Base-by-base conservation (phyloP, 2,113 vertebrate genomes). In the Platichthys flesus region DNA sequence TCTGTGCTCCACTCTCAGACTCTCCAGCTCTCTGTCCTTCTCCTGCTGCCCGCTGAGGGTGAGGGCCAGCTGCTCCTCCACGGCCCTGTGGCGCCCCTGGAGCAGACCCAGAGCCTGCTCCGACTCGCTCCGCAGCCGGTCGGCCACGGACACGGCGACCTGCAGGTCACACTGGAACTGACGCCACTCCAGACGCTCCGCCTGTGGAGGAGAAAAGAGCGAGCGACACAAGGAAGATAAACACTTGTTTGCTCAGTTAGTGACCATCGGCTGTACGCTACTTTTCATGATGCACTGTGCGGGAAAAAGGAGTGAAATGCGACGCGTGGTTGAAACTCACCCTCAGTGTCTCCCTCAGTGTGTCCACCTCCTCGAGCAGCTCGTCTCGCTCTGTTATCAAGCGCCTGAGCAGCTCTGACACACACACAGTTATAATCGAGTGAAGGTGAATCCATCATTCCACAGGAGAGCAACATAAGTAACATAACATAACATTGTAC, bases 111-210 rank as follows among this genome's bases (percentile, higher is more conserved):
- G 75, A 23, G 90, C 78, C 65, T 95, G 84, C 73, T 95, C 94
- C 0, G 94, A 86, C 75, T 95, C 94, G 2, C 63, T 20, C 6
- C 93, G 87, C 55, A 95, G 87, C 51, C 94, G 79, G 65, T 95
- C 94, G 0, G 94, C 94, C 78, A 94, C 94, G 0, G 93, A 92
- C 72, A 95, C 94, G 0, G 94, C 94, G 0, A 92, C 92, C 86
- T 93, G 94, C 73, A 95, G 90, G 89, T 95, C 94, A 40, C 90
- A 74, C 88, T 95, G 93, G 87, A 95, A 94, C 89, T 94, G 93
- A 23, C 71, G 85, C 93, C 94, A 95, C 80, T 95, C 94, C 54
- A 66, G 67, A 74, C 89, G 74, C 77, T 95, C 94, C 1, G 77
- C 85, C 94, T 95, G 83, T 0, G 26, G 51, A 60, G 10, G 40